Conservation (phyloP, 2,113 vertebrate species). For the Heloderma charlesbogerti region DNA sequence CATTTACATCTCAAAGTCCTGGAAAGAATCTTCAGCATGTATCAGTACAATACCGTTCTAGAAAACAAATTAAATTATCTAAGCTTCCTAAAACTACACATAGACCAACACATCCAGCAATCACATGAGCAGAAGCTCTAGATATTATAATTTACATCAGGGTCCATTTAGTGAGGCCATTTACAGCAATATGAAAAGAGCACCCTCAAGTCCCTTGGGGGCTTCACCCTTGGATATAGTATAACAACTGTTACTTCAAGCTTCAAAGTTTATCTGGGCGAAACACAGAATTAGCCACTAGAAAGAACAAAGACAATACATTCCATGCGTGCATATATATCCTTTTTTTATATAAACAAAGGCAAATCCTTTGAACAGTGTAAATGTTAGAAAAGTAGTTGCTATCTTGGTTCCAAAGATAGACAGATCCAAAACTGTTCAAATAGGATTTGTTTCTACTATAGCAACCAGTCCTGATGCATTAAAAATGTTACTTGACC, state of each 20-base stretch:
- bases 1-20: not conserved
- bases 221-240: not conserved
- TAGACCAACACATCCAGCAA: not conserved
- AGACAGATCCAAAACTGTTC: not conserved
- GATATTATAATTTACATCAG: not conserved
- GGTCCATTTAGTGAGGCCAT: not conserved
- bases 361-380: too few relatives aligned
- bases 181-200: not conserved
- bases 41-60: not conserved
- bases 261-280: too few relatives aligned
- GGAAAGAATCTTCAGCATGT: not conserved
- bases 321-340: not conserved
- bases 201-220: not conserved
- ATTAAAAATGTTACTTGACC: not conserved
- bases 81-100: too few relatives aligned
- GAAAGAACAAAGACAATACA: not conserved
- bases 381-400: not conserved
- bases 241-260: not conserved
- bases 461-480: not conserved
- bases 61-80: not conserved
- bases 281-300: not conserved
- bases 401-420: not conserved
- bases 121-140: not conserved
- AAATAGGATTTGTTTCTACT: not conserved
- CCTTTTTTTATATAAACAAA: too few relatives aligned